These are phyloP conservation scores for Bothrops jararaca DNA, from an alignment of 2,113 vertebrate genomes.

Conservation along the genomic window DNA sequence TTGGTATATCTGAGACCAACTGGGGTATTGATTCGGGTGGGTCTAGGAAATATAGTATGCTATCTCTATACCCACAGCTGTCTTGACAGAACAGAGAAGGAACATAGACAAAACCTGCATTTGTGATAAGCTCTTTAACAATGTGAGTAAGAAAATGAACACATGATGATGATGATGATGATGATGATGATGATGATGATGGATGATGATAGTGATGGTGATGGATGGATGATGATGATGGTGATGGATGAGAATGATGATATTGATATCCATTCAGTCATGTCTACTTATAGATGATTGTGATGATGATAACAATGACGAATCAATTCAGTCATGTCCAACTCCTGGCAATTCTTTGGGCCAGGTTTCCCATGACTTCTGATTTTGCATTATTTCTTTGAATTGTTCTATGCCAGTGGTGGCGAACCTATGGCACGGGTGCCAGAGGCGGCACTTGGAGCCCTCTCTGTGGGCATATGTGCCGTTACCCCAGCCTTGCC, in stretches of 20 bases:
- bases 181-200: neutral
- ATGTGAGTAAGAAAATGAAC: slow-evolving; percentile 57
- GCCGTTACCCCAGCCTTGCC: too few relatives aligned
- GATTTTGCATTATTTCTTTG: neutral
- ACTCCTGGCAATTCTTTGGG: neutral
- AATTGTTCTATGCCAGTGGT: neutral
- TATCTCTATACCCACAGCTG: slow-evolving; percentile 39
- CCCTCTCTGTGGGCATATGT: too few relatives aligned
- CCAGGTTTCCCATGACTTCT: neutral
- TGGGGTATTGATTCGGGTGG: slow-evolving; percentile 21
- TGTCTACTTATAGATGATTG: neutral
- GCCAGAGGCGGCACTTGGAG: too few relatives aligned
- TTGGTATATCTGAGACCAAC: slow-evolving; percentile 30
- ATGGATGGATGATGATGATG: neutral
- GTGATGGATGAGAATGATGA: neutral
- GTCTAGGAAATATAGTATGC: slow-evolving; percentile 10
- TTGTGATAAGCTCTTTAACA: slow-evolving; percentile 45
- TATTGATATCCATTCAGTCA: neutral
- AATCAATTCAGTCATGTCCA: neutral
- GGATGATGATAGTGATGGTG: too few relatives aligned
- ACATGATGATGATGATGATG: neutral
- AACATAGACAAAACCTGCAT: neutral
- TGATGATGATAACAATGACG: too few relatives aligned
- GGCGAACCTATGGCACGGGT: too few relatives aligned
- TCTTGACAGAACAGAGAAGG: neutral